Evolutionary conservation across 2,888 invertebrate species (phyloP), one percentile per base, ranked within the genome.

Genomic region (Timema podura): DNA sequence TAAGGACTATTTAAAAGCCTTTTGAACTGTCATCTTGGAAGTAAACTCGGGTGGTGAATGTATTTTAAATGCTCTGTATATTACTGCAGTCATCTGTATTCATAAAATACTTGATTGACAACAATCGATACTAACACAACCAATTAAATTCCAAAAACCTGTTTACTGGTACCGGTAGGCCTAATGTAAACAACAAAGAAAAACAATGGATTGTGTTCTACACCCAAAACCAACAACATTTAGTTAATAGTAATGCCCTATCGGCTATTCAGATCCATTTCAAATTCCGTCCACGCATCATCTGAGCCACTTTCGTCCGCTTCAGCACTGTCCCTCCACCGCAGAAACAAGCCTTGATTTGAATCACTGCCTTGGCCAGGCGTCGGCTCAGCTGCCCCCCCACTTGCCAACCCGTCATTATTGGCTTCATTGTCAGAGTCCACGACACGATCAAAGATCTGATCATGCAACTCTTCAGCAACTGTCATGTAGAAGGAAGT

Each of bases 271-370:
- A 85, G 81, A 75, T 86, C 86, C n/a, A 85, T 81, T 76, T 86
- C 86, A 78, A 85, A 84, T 76, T 86, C 86, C n/a, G 85, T 85
- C 87, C 87, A 87, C 59, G 86, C 83, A 44, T 84, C 85, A 76
- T 86, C 87, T 0, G 85, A 84, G 77, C 87, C 87, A 59, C 85
- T 84, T 74, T 82, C 83, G 69, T 83, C 82, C 46, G 83, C 84
- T 13, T 67, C 73, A 15, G 68, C 73, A 30, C 30, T 30, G 30
- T 30, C 30, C 30, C 61, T 61, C 61, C 61, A 61, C 61, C 30
- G 45, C 44, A 45, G n/a, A 10, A 13, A 45, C 44, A 61, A 45
- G 61, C 61, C 61, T 10, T 61, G 61, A 45, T 45, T 61, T 44
- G 61, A 30, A 5, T 30, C 45, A 44, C 45, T 61, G 30, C 61